Percentiles rank a stretch among this genome's conserved stretches.
These are phyloP conservation scores for Zosterops pallidus DNA, from an alignment of 2,113 vertebrate genomes.

Conservation along the genomic window DNA sequence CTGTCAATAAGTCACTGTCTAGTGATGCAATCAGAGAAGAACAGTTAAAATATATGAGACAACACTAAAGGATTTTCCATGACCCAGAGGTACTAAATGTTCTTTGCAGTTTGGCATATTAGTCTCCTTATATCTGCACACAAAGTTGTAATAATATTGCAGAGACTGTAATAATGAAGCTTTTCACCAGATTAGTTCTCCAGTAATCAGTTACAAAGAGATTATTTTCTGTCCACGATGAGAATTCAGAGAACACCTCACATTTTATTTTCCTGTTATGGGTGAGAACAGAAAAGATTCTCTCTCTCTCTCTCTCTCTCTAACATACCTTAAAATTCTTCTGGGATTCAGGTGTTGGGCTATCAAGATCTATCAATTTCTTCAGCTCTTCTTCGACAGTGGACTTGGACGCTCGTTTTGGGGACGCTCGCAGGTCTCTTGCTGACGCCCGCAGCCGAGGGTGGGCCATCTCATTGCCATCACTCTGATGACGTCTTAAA, in stretches of 20 bases:
- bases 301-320: neutral
- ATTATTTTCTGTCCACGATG: neutral
- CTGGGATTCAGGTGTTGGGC: conserved; percentile 80
- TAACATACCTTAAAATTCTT: conserved; percentile 87
- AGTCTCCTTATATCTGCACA: neutral
- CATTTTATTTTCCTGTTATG: neutral
- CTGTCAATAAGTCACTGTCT: neutral
- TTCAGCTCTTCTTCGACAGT: conserved; percentile 94
- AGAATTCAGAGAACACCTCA: neutral
- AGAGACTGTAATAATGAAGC: neutral
- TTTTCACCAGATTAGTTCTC: neutral
- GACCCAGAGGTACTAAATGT: neutral
- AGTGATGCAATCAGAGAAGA: neutral
- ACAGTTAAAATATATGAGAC: neutral
- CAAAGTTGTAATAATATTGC: neutral
- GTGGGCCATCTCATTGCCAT: conserved; percentile 82
- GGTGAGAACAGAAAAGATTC: neutral
- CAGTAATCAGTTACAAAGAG: neutral
- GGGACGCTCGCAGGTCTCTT: conserved; percentile 88
- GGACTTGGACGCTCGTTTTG: conserved; percentile 86
- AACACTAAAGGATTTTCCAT: neutral
- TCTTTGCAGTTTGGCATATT: neutral
- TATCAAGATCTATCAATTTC: conserved; percentile 86
- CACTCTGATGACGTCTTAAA: conserved; percentile 91
- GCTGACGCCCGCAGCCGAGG: conserved; percentile 86